phyloP scores from a whole-genome alignment of 2,113 vertebrate genomes.

The Chelonoidis abingdonii region DNA sequence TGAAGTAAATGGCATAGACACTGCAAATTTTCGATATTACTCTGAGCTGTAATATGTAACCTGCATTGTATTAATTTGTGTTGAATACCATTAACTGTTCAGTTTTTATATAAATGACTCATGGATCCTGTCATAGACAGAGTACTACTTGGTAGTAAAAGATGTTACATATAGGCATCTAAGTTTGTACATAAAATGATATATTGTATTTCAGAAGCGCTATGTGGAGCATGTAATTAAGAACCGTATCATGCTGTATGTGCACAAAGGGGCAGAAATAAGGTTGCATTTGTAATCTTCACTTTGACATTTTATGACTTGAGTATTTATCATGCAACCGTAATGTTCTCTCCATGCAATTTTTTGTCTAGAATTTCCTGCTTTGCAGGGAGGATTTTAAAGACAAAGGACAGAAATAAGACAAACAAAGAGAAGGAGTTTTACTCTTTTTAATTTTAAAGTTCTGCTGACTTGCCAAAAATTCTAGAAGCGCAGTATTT shows the following conservation, averaged over 20 bases:
- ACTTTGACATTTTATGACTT: neutral
- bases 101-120: constrained; percentile 56
- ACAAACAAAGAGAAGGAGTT: neutral
- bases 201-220: neutral
- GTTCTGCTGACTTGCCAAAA: neutral
- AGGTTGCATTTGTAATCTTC: neutral
- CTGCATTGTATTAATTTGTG: constrained; percentile 16
- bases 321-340: neutral
- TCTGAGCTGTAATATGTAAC: neutral
- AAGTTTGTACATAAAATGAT: neutral
- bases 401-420: neutral
- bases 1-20: neutral
- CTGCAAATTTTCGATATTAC: constrained; percentile 41
- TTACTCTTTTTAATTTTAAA: neutral
- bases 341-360: neutral
- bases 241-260: neutral
- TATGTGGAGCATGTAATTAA: constrained; percentile 33
- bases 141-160: constrained; percentile 4
- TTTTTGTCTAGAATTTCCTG: neutral
- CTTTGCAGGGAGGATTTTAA: neutral
- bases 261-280: neutral
- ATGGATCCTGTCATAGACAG: neutral
- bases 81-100: neutral
- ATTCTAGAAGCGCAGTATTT: neutral
- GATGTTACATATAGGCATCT: neutral